Evolutionary conservation across 37 sponge, comb jelly and placozoan species (phyloP).

Genomic region (Ianthella basta): DNA sequence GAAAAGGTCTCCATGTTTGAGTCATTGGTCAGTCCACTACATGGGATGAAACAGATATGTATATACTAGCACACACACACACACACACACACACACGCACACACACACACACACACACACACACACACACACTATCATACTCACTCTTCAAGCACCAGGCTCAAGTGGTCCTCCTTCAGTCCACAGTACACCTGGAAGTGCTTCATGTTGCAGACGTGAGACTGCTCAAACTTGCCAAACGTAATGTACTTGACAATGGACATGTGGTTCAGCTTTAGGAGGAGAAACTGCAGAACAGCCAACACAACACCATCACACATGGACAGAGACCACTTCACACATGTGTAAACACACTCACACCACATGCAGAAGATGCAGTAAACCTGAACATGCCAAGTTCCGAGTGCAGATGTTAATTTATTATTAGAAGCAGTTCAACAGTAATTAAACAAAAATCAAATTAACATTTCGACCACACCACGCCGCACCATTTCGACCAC

Average conservation of each 20-base stretch:
- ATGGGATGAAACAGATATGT: not conserved
- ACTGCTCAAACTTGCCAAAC: slow-evolving; percentile 87
- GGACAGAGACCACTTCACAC: no score
- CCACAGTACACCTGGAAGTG: slow-evolving; percentile 73
- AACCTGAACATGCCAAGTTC: no score
- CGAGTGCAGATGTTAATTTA: no score
- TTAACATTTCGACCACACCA: no score
- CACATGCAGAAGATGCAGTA: no score
- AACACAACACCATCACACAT: no score
- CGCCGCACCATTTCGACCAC: no score
- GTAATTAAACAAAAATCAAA: no score
- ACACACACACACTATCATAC: not conserved
- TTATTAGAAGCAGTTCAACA: no score
- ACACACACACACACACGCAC: not conserved
- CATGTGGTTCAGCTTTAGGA: slow-evolving; percentile 61
- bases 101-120: not conserved
- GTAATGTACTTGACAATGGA: slow-evolving; percentile 60
- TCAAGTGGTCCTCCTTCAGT: slow-evolving; percentile 55
- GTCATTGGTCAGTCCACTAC: slow-evolving; percentile 65
- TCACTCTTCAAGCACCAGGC: slow-evolving; percentile 60
- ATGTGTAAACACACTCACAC: no score
- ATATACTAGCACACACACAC: slow-evolving; percentile 28
- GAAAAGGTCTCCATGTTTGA: slow-evolving; percentile 57
- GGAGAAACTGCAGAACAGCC: slow-evolving; percentile 45
- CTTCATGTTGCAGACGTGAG: slow-evolving; percentile 85